Conservation (phyloP, 2,888 invertebrate genomes). For the Falcaria lacertinaria region DNA sequence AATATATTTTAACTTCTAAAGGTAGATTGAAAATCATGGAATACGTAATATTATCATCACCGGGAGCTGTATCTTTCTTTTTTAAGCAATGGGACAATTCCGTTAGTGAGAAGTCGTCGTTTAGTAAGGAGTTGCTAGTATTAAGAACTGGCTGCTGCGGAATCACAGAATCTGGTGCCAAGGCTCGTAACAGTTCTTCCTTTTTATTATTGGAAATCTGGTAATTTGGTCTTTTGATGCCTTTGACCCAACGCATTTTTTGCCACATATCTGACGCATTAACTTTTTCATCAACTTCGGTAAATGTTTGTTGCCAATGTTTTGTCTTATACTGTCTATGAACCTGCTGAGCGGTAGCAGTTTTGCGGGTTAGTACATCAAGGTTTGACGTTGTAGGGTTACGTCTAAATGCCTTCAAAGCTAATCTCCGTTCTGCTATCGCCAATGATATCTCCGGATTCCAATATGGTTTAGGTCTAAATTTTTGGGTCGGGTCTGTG, state of each 20-base stretch:
- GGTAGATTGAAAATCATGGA: conserved; percentile 13
- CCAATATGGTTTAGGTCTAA: no score
- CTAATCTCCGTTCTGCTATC: conserved; percentile 17
- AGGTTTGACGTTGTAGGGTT: conserved; percentile 19
- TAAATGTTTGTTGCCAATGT: conserved; percentile 5
- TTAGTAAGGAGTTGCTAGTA: no score
- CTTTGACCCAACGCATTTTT: conserved; percentile 8
- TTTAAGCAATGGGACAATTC: background rate
- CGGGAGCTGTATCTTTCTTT: conserved; percentile 10
- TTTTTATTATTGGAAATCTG: background rate
- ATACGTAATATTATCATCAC: conserved; percentile 10
- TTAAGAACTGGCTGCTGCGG: background rate
- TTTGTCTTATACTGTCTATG: conserved; percentile 6
- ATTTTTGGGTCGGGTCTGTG: conserved; percentile 11
- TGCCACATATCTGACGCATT: conserved; percentile 4
- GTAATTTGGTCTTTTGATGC: background rate
- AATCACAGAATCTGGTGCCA: conserved; percentile 5
- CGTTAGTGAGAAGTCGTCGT: no score
- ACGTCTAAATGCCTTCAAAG: conserved; percentile 10
- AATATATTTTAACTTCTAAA: conserved; percentile 1
- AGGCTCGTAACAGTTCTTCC: background rate
- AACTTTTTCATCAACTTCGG: background rate
- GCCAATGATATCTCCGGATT: conserved; percentile 7
- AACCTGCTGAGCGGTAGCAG: background rate
- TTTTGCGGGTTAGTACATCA: conserved; percentile 6